Evolutionary conservation across 1,140 invertebrate species (phyloP), one percentile per base, ranked within the genome.

Genomic region (Campoletis sonorensis): DNA sequence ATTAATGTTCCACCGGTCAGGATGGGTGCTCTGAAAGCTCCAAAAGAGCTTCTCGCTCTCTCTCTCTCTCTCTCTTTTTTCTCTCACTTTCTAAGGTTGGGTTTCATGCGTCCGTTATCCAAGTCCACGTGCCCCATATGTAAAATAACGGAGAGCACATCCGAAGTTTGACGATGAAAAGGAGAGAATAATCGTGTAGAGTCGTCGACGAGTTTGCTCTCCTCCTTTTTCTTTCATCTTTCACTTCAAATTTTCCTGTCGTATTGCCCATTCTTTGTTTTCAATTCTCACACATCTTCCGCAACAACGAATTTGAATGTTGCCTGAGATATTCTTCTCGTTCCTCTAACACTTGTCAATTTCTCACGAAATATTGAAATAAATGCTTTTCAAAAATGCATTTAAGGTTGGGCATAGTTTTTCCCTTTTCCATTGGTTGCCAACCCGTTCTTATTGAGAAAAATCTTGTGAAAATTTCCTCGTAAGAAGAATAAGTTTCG

Each of bases 271-370:
- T 49, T n/a, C 21, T 84, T 84, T 87, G 84, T 88, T 88, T 87
- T 86, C 81, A 26, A 49, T 86, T 86, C 84, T 82, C 86, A 86
- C 86, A 86, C 18, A 54, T 85, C 84, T 76, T 64, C 64, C 58
- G 37, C 77, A 68, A 18, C 21, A 26, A n/a, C 45, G 30, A 79
- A 49, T 79, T 37, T 13, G 15, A 45, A 54, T 4, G 4, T 18
- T n/a, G 51, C 16, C 4, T 21, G 51, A 54, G 51, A 21, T 21
- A 4, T n/a, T 18, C 51, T 54, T 21, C 5, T 54, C 51, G 51
- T 54, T 54, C 8, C 51, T 54, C n/a, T 54, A n/a, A 54, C 51
- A 54, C 51, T 54, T 11, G 51, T 54, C 51, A 18, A 54, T 54
- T 54, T 54, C 51, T n/a, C 51, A 54, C 51, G 51, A 54, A 18